These are phyloP conservation scores for Napeogenes inachia DNA, from an alignment of 2,888 invertebrate genomes.

Conservation along the genomic window DNA sequence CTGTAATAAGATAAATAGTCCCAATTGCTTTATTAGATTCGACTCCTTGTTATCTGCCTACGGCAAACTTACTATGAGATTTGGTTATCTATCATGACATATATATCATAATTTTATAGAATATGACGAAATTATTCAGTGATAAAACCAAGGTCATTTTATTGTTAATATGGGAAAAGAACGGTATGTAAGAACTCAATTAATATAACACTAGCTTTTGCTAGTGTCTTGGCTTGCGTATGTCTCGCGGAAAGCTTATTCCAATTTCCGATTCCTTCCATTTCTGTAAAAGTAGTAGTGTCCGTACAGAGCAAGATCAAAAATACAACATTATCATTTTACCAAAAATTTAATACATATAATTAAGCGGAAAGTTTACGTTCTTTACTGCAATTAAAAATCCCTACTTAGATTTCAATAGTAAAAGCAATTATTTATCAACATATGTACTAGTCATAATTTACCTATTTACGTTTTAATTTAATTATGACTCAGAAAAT, in stretches of 20 bases:
- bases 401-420: background rate
- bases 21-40: slow-evolving; percentile 4
- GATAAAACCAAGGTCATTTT: background rate
- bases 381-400: background rate
- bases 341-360: too few species aligned
- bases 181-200: too few species aligned
- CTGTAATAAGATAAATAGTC: background rate
- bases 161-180: too few species aligned
- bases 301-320: too few species aligned
- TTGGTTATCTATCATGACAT: slow-evolving; percentile 11
- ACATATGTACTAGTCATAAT: background rate
- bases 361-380: too few species aligned
- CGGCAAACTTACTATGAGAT: background rate
- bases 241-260: too few species aligned
- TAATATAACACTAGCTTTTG: too few species aligned
- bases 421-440: background rate
- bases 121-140: background rate
- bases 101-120: background rate
- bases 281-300: too few species aligned
- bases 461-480: background rate
- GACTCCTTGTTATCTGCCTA: slow-evolving; percentile 4
- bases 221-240: too few species aligned
- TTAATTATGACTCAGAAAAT: background rate
- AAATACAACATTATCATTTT: too few species aligned
- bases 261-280: too few species aligned